Base-by-base conservation (phyloP, 1,140 invertebrate genomes). In the Listronotus oregonensis region DNA sequence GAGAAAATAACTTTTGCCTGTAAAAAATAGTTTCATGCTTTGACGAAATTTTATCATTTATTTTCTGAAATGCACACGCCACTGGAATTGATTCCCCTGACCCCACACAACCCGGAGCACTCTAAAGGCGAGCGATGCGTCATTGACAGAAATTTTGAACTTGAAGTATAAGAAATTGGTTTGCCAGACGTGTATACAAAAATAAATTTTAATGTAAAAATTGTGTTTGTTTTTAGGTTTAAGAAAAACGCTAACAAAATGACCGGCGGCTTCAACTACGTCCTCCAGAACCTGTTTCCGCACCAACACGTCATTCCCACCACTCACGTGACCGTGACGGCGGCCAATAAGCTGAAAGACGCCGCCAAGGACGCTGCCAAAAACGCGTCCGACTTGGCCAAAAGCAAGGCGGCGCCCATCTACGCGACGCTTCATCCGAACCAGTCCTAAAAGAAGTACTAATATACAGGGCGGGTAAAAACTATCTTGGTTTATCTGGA, bases 191-290 rank as follows among this genome's bases (percentile, higher is more conserved):
- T n/a, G n/a, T n/a, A n/a, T n/a, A n/a, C n/a, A n/a, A n/a, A n/a
- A n/a, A n/a, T n/a, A n/a, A n/a, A n/a, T n/a, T n/a, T n/a, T n/a
- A n/a, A n/a, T n/a, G n/a, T 12, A 37, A 37, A 18, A 3, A 50
- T 11, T 50, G n/a, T 32, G 3, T 50, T 4, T 50, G 6, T 17
- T 59, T 49, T 32, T 40, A 58, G 63, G 12, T 96, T 95, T 79
- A 89, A 89, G 69, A 91, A 92, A 73, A 96, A 96, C 75, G 90
- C 89, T 67, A 75, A 78, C 1, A 90, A 94, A 81, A 91, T 94
- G 80, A 86, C 86, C 62, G 82, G 82, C 57, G 94, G 94, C 5
- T 95, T 95, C 75, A 92, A 95, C 78, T 84, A 89, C 73, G 90
- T 95, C 1, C 80, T 95, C 2, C 77, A 83, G 44, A 82, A 82